Evolutionary conservation across 2,797 vertebrate species (phyloP).

Genomic region (Sandelia bainsii): DNA sequence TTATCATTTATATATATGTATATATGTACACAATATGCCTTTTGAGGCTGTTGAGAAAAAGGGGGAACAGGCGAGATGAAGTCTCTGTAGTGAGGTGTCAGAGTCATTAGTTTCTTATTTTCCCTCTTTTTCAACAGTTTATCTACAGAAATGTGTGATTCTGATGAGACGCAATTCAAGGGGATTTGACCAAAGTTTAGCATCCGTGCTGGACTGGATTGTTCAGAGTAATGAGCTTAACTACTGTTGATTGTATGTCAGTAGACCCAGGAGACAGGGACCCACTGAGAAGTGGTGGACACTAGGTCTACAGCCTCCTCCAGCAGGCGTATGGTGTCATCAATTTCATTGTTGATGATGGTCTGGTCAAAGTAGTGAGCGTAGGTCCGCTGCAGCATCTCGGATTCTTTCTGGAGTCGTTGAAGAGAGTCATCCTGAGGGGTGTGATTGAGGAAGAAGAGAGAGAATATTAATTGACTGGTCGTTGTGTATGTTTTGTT

Average conservation of each 20-base stretch:
- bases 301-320: constrained; percentile 99
- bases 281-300: constrained; percentile 97
- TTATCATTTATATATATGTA: constrained; percentile 86
- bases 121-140: constrained; percentile 63
- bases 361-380: constrained; percentile 99
- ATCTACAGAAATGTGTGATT: constrained; percentile 79
- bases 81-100: constrained; percentile 80
- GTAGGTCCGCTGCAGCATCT: constrained; percentile 98
- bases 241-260: constrained; percentile 79
- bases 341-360: constrained; percentile 99
- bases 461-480: not conserved
- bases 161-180: constrained; percentile 33
- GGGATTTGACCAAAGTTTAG: constrained; percentile 35
- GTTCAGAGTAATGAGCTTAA: constrained; percentile 54
- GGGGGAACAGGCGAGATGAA: constrained; percentile 72
- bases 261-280: constrained; percentile 99
- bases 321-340: constrained; percentile 98
- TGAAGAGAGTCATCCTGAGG: constrained; percentile 96
- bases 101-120: constrained; percentile 68
- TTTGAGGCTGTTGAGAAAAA: constrained; percentile 89
- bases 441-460: fast-evolving
- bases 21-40: constrained; percentile 90
- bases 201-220: constrained; percentile 30
- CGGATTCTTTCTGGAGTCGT: constrained; percentile 98
- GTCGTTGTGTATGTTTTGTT: too few species aligned